Base-by-base conservation (phyloP, 1,140 invertebrate species). In the Oncopeltus fasciatus region DNA sequence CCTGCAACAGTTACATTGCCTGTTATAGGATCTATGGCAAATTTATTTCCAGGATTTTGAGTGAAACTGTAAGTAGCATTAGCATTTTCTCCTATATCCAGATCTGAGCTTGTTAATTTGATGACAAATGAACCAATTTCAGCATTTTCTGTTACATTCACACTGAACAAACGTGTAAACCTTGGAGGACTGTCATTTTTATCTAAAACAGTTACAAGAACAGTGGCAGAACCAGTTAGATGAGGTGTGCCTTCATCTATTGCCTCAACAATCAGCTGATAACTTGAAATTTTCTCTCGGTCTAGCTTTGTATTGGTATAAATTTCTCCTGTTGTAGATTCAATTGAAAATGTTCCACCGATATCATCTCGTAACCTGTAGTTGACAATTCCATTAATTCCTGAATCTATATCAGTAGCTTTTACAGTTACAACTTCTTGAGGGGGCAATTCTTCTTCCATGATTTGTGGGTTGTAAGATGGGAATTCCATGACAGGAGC, bases 111-210 rank as follows among this genome's bases (percentile, higher is more conserved):
- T 2, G 92, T 95, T 0, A 98, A 87, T 70, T 81, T 82, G 57
- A 97, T 88, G 0, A 99, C 89, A 73, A 95, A 95, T 1, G 90
- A 86, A 2, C 91, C 93, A 46, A 95, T 81, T 65, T 90, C 87
- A 0, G 90, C 83, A 74, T 98, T 96, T 77, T 98, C 95, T 0
- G 92, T 95, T 0, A 98, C 90, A 70, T 95, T 95, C 0, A 92
- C 88, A 69, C 87, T 92, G 72, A 95, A 96, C 0, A 95, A 74
- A 53, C 92, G 76, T 0, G 92, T 95, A 71, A 98, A 98, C 64
- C 87, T 79, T 0, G 94, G 93, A 11, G 90, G 89, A 73, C 95
- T 95, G 72, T 98, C 94, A 74, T 98, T 97, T 73, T 92, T 92
- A 70, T 97, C 92, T 18, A 87, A 71, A 16, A 97, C 83, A 4